Base-by-base conservation (phyloP, 2,797 vertebrate species). In the Phoxinus dragarum region DNA sequence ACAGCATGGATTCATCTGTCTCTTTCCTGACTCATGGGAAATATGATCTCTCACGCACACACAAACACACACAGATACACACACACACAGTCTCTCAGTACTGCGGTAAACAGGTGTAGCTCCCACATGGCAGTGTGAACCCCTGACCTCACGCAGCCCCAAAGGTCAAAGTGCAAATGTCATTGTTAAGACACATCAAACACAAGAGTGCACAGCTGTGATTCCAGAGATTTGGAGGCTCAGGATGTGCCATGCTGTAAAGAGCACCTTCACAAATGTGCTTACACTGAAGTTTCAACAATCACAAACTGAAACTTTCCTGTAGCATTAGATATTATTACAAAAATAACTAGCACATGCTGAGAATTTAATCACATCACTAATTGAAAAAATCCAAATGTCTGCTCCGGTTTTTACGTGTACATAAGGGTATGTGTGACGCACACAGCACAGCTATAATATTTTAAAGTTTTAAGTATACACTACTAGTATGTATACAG, bases 1-100 rank as follows among this genome's bases (percentile, higher is more conserved):
- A 71, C 88, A 87, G 86, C 75, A 81, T 73, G 67, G 84, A 85
- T 77, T 85, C 85, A 85, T 85, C 80, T 76, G 80, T 84, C 84
- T 59, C 69, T 82, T 73, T 89, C 75, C 80, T 87, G 86, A 89
- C 80, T 87, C 88, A 87, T 85, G 79, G 67, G 85, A 83, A 89
- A 89, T 81, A 83, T 68, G 83, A 89, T 86, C 76, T 86, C 66
- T 74, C 81, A n/a, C 75, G 8, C 19, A 61, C n/a, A 77, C 44
- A 84, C 61, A 54, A 49, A 52, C 64, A 71, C 64, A 66, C 79
- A 44, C 56, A 86, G 71, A 84, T 40, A 76, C 75, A 54, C 42
- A 74, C 66, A 66, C 44, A 68, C 54, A 61, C 42, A 54, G 12
- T 84, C 80, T 56, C 64, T 52, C 85, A 66, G 49, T 10, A 10